These are phyloP conservation scores for Mythimna ferrago DNA, from an alignment of 2,888 invertebrate species.

Conservation along the genomic window DNA sequence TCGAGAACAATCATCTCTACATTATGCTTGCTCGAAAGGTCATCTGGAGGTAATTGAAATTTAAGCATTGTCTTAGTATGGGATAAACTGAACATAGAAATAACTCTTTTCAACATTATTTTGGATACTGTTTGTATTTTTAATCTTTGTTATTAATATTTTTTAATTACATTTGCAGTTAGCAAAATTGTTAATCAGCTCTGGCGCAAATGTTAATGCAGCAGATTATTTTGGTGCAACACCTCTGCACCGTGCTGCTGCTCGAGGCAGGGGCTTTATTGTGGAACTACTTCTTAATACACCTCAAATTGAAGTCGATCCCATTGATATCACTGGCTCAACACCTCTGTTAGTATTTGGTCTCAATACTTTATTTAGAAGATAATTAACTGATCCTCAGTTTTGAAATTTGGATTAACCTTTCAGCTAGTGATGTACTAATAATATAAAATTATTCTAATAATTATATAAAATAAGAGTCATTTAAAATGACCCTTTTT, in stretches of 20 bases:
- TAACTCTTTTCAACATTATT: neutral
- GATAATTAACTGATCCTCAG: neutral
- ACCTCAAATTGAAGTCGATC: slow-evolving; percentile 89
- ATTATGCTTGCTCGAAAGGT: slow-evolving; percentile 97
- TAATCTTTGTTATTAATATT: neutral
- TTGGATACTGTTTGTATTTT: neutral
- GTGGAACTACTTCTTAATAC: slow-evolving; percentile 92
- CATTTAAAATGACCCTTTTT: no score
- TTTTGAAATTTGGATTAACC: neutral
- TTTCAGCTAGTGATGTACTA: neutral
- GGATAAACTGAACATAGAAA: neutral
- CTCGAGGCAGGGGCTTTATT: slow-evolving; percentile 89
- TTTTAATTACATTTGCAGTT: slow-evolving; percentile 87
- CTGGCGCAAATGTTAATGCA: slow-evolving; percentile 93
- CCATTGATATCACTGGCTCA: slow-evolving; percentile 93
- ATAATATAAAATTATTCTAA: no score
- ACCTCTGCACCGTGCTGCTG: slow-evolving; percentile 95
- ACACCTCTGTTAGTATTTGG: slow-evolving; percentile 92
- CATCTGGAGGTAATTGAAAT: slow-evolving; percentile 91
- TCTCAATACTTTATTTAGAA: no score
- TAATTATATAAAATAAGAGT: no score
- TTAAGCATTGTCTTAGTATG: neutral
- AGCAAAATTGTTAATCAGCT: slow-evolving; percentile 92
- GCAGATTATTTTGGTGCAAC: slow-evolving; percentile 93
- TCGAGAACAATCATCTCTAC: slow-evolving; percentile 95